Base-by-base conservation (phyloP, 2,888 invertebrate species). In the Drosophila melanosoma region DNA sequence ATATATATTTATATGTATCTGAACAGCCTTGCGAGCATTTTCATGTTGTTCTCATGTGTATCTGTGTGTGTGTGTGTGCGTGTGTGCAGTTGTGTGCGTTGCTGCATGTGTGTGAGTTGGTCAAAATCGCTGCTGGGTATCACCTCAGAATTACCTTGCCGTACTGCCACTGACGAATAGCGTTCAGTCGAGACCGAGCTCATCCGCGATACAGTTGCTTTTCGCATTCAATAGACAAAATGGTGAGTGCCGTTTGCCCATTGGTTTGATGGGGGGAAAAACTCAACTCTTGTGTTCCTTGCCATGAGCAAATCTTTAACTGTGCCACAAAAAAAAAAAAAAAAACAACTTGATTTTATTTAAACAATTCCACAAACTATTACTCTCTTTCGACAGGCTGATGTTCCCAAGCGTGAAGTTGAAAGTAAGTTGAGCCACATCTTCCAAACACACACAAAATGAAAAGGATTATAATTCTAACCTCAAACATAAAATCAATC, bases 331-430 rank as follows among this genome's bases (percentile, higher is more conserved):
- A 53, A 35, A 20, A 52, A 52, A n/a, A n/a, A n/a, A 4, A 15
- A 52, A 52, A 36, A 49, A 42, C 29, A 49, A 42, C 29, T 35
- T 26, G 15, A 40, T 29, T 57, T 57, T 42, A 42, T 15, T 69
- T 52, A 40, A 45, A 59, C 52, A 52, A 45, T 23, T 45, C 48
- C 54, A 53, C 38, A 58, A 67, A 62, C 49, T 65, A 38, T 70
- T 69, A 77, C 54, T 81, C 79, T 78, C 68, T 79, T 85, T 85
- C 70, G 68, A 77, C 95, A 97, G 97, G 96, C 96, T 92, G 92
- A 97, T 95, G 95, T 97, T 94, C 96, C 96, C 94, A 96, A 96
- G 94, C 96, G 96, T 95, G 97, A 97, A 94, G 94, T 97, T 94
- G 97, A 97, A 95, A 97, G 97, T 97, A 95, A 97, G 97, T 97